Conservation (phyloP, 2,113 vertebrate genomes). For the Takifugu flavidus region DNA sequence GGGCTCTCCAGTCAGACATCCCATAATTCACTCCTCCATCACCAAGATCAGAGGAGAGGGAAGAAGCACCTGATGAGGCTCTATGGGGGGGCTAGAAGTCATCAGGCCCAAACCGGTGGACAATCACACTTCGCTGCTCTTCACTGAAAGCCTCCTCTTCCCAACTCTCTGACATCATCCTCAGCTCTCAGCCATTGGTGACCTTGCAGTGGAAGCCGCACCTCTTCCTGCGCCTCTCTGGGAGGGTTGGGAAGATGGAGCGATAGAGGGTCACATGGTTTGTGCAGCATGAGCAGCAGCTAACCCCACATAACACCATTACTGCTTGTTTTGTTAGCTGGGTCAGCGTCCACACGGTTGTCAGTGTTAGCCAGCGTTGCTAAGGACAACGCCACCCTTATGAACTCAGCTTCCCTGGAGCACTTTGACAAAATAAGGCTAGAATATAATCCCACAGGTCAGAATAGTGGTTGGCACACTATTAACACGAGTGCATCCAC, state of each 20-base stretch:
- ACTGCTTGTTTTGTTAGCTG: conserved; percentile 4
- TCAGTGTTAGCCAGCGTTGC: conserved; percentile 12
- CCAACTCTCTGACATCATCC: neutral
- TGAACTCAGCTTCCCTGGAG: conserved; percentile 40
- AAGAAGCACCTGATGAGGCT: conserved; percentile 41
- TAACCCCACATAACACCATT: conserved; percentile 4
- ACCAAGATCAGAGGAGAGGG: conserved; percentile 13
- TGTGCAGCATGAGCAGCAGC: conserved; percentile 8
- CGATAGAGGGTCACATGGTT: neutral
- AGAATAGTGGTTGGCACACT: conserved; percentile 2
- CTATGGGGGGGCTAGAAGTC: conserved; percentile 45
- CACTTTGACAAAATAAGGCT: conserved; percentile 30
- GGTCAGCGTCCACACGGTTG: conserved; percentile 17
- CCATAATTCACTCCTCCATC: conserved; percentile 14
- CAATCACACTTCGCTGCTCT: conserved; percentile 34
- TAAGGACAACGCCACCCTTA: conserved; percentile 15
- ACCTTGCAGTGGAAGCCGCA: conserved; percentile 58
- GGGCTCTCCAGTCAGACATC: neutral
- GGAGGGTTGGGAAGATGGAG: neutral
- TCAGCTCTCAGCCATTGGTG: conserved; percentile 48
- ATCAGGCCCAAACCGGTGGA: conserved; percentile 53
- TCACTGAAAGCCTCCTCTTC: conserved; percentile 7
- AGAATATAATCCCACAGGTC: conserved; percentile 7
- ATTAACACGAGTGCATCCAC: conserved; percentile 3
- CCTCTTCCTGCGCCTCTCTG: conserved; percentile 46